Base-by-base conservation (phyloP, 2,113 vertebrate species). In the Thermophis baileyi region DNA sequence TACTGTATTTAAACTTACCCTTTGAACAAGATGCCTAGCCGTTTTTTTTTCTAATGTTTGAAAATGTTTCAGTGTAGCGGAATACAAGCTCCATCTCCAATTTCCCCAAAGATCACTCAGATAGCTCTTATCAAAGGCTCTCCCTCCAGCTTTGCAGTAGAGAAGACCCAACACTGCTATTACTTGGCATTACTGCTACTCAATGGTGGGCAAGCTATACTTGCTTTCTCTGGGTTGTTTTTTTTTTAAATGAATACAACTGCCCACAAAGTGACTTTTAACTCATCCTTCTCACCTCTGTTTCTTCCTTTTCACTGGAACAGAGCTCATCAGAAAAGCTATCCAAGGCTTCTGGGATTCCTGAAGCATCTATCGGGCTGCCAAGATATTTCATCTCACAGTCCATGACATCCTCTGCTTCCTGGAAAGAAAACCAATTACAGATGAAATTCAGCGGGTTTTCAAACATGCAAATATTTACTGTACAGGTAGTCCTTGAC, bases 311-410 rank as follows among this genome's bases (percentile, higher is more conserved):
- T 88, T 96, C 94, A 81, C 95, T 92, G 89, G 95, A 89, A 11
- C 95, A 96, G 93, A 97, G 91, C 10, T 96, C 95, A 81, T 96
- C 96, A 86, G 93, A 93, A 57, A 96, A 94, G 49, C 96, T 96
- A 92, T 89, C 93, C 85, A 95, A 90, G 90, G 94, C 89, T 89
- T 90, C 74, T 93, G 81, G 60, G 53, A 69, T 89, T 86, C 87
- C 53, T 30, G 93, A 85, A 50, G 87, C 11, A 94, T 93, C 93
- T 91, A 97, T 97, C 49, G 97, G 97, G 85, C 97, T 97, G 50
- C 94, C 97, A 46, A 97, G 92, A 60, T 91, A 93, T 44, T 93
- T 94, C 87, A 96, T 91, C 90, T 97, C 95, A 86, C 20, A 91
- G 89, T 97, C 96, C 50, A 95, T 25, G 51, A 93, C 53, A 63